Conservation (phyloP, 2,888 invertebrate species). For the Rhimphoctona megacephalus region DNA sequence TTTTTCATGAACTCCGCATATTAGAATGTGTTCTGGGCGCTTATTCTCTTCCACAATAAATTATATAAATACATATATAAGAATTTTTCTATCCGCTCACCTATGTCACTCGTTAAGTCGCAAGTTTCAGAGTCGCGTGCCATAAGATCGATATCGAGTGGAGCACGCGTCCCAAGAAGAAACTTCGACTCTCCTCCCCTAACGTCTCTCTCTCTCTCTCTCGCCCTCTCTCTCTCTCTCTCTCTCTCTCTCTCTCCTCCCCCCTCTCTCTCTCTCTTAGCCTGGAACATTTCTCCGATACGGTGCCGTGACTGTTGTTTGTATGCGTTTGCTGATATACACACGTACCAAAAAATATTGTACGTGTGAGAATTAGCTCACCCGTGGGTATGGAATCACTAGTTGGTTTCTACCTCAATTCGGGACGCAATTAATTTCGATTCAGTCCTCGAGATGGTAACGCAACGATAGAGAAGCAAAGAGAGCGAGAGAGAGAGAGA, state of each 20-base stretch:
- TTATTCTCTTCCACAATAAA: conserved; percentile 1
- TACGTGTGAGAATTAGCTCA: conserved; percentile 30
- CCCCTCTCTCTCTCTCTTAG: conserved; percentile 24
- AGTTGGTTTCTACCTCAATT: conserved; percentile 36
- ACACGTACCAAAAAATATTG: conserved; percentile 14
- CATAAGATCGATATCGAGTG: conserved; percentile 65
- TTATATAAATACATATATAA: conserved; percentile 16
- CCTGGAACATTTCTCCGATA: conserved; percentile 12
- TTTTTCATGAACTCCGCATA: conserved; percentile 9
- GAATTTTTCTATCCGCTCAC: conserved; percentile 1
- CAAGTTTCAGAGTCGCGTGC: conserved; percentile 57
- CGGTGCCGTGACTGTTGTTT: conserved; percentile 50
- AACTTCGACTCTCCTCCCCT: conserved; percentile 45
- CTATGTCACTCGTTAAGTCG: conserved; percentile 42
- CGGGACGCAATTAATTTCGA: conserved; percentile 64
- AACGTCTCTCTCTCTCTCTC: background rate
- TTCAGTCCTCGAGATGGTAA: conserved; percentile 48
- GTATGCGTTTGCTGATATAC: conserved; percentile 24
- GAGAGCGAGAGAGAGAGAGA: conserved; percentile 39
- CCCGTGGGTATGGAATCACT: conserved; percentile 16
- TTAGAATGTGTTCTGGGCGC: conserved; percentile 24
- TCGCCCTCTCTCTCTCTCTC: conserved; percentile 2
- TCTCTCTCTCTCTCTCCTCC: background rate
- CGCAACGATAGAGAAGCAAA: conserved; percentile 3
- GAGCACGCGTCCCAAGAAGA: conserved; percentile 58